Evolutionary conservation across 2,113 vertebrate species (phyloP).

Genomic region (Actinemys pallida): DNA sequence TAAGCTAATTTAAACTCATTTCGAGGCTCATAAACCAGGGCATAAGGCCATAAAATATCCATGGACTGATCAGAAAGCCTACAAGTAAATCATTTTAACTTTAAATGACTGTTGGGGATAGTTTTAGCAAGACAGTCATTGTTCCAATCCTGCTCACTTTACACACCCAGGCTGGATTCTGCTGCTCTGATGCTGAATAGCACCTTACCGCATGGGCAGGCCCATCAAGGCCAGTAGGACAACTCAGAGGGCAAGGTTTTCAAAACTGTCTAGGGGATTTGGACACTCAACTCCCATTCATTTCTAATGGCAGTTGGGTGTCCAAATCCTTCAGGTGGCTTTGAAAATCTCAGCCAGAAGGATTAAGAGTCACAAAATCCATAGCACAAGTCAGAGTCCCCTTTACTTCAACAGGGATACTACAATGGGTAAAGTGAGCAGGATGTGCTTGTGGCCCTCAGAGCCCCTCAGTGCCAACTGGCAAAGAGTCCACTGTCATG

Average conservation of each 20-base stretch:
- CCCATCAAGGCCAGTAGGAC: accelerated
- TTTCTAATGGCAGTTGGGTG: background rate
- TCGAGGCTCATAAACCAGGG: background rate
- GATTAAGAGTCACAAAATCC: background rate
- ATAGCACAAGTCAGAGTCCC: background rate
- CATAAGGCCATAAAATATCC: background rate
- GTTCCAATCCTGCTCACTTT: background rate
- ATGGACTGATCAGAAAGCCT: background rate
- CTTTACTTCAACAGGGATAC: background rate
- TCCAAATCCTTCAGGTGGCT: background rate
- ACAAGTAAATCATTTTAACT: background rate
- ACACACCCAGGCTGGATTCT: background rate
- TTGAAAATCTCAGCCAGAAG: background rate
- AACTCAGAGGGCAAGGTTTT: background rate
- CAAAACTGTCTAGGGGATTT: background rate
- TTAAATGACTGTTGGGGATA: background rate
- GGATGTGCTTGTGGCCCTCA: background rate
- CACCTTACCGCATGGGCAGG: background rate
- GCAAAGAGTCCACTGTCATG: background rate
- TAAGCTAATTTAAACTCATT: background rate
- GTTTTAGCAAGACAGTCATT: background rate
- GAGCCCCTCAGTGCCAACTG: background rate
- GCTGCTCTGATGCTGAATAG: background rate
- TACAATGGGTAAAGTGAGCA: background rate
- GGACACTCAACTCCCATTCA: background rate